Evolutionary conservation across 2,113 vertebrate species (phyloP).

Genomic region (Trochalopteron elliotii): DNA sequence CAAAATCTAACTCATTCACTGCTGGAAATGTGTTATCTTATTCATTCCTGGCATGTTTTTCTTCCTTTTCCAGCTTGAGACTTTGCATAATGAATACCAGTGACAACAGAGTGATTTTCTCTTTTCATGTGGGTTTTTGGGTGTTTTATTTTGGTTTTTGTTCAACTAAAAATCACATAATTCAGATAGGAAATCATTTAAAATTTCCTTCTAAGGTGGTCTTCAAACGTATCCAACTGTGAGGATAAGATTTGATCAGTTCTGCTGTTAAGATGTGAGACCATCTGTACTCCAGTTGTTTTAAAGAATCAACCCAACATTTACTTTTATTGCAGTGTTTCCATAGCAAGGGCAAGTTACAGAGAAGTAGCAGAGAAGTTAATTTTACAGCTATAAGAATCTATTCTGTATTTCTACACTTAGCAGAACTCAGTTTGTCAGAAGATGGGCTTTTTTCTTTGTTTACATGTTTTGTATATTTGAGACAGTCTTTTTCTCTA

Average conservation of each 20-base stretch:
- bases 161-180: background rate
- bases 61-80: background rate
- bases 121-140: background rate
- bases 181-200: background rate
- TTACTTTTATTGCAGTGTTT: background rate
- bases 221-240: background rate
- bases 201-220: background rate
- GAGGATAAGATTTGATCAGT: background rate
- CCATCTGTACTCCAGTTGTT: background rate
- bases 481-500: background rate
- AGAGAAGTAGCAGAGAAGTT: background rate
- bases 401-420: background rate
- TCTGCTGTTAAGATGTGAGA: background rate
- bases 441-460: background rate
- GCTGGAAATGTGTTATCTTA: background rate
- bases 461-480: background rate
- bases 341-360: background rate
- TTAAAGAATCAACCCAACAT: background rate
- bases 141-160: background rate
- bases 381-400: background rate
- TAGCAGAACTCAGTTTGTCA: background rate
- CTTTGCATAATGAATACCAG: background rate
- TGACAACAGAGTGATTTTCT: background rate
- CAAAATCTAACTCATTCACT: background rate
- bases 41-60: background rate